Base-by-base conservation (phyloP, 2,797 vertebrate genomes). In the Hypotaenidia philippensis region DNA sequence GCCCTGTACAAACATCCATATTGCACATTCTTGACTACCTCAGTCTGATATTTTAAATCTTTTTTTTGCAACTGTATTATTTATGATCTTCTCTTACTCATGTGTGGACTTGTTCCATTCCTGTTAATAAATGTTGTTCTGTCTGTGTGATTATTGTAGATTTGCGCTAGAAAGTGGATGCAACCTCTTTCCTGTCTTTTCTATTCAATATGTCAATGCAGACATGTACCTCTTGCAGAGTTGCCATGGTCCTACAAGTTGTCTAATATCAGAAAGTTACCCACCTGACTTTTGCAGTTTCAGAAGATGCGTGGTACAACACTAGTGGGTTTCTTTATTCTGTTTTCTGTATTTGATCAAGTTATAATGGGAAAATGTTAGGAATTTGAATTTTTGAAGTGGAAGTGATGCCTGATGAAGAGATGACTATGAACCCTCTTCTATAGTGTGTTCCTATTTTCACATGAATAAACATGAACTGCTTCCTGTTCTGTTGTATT, bases 101-200 rank as follows among this genome's bases (percentile, higher is more conserved):
- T 90, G 85, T 95, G 96, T 94, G 97, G 96, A 94, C 96, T 97
- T 97, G 88, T 96, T 97, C 95, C 95, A 90, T 97, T 98, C 93
- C 96, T 98, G 96, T 98, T 98, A 98, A 98, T 98, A 98, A 98
- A 98, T 97, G 97, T 98, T 97, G 97, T 98, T 98, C 97, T 96
- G 98, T 98, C 97, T 97, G 97, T 98, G 97, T 98, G 97, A 95
- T 97, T 98, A 96, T 98, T 98, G 75, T 97, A 98, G 96, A 97
- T 83, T 95, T 96, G 88, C 84, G 91, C 85, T 96, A 96, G 96
- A 94, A 97, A 64, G 80, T 56, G 86, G 64, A 79, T 74, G 59
- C 94, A 74, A 75, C 69, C 95, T 96, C 75, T 92, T 86, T 97
- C 17, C 86, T 96, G 77, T 92, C 89, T 86, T 34, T 87, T 85